Conservation (phyloP, 2,113 vertebrate species). For the Anoura caudifer region DNA sequence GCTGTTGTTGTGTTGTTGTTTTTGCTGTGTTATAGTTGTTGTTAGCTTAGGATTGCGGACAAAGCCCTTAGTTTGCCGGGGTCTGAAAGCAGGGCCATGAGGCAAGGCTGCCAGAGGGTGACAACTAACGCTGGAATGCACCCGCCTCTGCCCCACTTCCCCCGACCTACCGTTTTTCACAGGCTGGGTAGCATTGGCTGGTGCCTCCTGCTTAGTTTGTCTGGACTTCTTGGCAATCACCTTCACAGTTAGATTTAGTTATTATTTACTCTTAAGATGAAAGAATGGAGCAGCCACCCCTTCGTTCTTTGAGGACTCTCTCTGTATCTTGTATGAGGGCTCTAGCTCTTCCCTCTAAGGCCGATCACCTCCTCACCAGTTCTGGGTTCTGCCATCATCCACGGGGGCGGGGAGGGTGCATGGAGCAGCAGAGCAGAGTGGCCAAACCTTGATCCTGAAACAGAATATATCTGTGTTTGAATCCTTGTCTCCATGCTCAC, state of each 20-base stretch:
- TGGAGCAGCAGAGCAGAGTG: neutral
- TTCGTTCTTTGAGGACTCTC: neutral
- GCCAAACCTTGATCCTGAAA: neutral
- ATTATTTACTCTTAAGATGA: neutral
- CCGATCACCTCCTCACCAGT: neutral
- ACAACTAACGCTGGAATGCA: neutral
- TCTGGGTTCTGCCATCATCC: neutral
- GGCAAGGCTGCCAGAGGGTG: neutral
- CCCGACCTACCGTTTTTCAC: neutral
- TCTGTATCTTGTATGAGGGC: neutral
- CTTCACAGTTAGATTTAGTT: neutral
- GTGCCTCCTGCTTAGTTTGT: neutral
- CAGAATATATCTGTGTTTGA: neutral
- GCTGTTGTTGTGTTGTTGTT: too few species aligned
- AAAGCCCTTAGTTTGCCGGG: neutral
- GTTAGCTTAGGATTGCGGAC: neutral
- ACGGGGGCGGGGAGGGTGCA: too few species aligned
- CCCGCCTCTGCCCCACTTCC: accelerated
- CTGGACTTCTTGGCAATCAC: neutral
- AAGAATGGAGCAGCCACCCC: neutral
- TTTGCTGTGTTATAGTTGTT: neutral
- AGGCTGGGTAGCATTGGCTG: neutral
- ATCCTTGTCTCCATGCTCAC: neutral
- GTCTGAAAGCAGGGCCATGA: neutral
- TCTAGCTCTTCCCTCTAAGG: neutral